phyloP scores from a whole-genome alignment of 2,888 invertebrate genomes.

The Dendrolimus houi region DNA sequence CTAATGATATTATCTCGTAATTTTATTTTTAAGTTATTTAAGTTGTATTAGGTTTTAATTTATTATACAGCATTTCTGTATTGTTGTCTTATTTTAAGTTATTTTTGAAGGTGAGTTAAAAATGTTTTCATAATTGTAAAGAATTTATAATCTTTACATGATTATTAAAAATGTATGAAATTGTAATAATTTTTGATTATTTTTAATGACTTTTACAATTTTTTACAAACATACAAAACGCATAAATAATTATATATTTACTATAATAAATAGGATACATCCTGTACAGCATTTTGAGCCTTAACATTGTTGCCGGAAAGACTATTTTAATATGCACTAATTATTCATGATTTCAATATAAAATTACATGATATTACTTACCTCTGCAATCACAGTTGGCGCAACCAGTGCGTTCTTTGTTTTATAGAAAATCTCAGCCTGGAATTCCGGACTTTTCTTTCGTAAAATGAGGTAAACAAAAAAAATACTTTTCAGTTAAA shows the following conservation, averaged over 20 bases:
- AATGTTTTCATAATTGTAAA: no score
- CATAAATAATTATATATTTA: neutral
- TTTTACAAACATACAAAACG: constrained; percentile 1
- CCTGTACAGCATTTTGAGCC: neutral
- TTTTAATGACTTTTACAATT: neutral
- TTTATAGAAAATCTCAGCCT: no score
- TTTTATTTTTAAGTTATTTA: constrained; percentile 17
- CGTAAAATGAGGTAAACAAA: no score
- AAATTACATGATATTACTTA: no score
- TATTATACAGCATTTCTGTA: constrained; percentile 34
- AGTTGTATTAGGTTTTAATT: constrained; percentile 19
- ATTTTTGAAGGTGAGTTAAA: no score
- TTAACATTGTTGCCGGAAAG: neutral
- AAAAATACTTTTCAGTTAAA: no score
- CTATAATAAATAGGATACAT: neutral
- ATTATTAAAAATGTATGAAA: no score
- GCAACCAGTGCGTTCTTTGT: no score
- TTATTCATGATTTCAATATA: neutral
- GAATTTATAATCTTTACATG: no score
- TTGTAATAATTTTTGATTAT: neutral
- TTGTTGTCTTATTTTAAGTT: constrained; percentile 18
- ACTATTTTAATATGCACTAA: neutral
- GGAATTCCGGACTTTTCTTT: no score
- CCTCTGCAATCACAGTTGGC: no score
- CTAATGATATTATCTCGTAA: constrained; percentile 30